A percentile compares a stretch with the other conserved stretches of the same genome.
Evolutionary conservation across 2,113 vertebrate species (phyloP).

Genomic region (Platichthys stellatus): DNA sequence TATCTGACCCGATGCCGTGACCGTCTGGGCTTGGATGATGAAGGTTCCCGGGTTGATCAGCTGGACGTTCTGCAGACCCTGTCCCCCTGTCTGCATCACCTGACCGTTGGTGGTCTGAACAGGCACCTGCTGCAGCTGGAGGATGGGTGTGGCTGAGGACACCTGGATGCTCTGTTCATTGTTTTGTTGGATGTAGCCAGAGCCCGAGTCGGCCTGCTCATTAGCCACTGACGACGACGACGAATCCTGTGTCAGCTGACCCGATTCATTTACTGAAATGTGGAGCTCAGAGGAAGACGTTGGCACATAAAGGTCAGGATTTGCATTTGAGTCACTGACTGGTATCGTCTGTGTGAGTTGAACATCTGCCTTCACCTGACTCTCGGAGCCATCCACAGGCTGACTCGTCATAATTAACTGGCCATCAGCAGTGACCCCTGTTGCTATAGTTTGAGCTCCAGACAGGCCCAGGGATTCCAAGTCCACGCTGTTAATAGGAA

Average conservation of each 20-base stretch:
- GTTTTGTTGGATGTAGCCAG: slow-evolving; percentile 91
- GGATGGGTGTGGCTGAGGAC: slow-evolving; percentile 90
- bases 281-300: slow-evolving; percentile 93
- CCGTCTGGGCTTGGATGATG: slow-evolving; percentile 99
- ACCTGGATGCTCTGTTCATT: slow-evolving; percentile 92
- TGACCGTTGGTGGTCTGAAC: slow-evolving; percentile 92
- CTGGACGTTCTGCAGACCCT: slow-evolving; percentile 94
- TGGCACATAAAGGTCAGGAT: slow-evolving; percentile 97
- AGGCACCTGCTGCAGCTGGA: slow-evolving; percentile 94
- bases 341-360: slow-evolving; percentile 90
- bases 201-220: slow-evolving; percentile 86
- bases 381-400: slow-evolving; percentile 89
- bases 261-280: slow-evolving; percentile 89
- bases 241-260: slow-evolving; percentile 91
- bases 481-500: slow-evolving; percentile 98
- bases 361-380: slow-evolving; percentile 90
- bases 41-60: slow-evolving; percentile 98
- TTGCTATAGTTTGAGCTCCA: slow-evolving; percentile 97
- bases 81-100: slow-evolving; percentile 88
- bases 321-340: slow-evolving; percentile 86
- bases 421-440: slow-evolving; percentile 95
- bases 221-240: slow-evolving; percentile 81
- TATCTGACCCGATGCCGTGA: slow-evolving; percentile 97
- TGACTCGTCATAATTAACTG: slow-evolving; percentile 94
- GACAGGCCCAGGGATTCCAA: slow-evolving; percentile 97